Conservation (phyloP, 2,797 vertebrate genomes). For the Pangasius sanitwongsei region DNA sequence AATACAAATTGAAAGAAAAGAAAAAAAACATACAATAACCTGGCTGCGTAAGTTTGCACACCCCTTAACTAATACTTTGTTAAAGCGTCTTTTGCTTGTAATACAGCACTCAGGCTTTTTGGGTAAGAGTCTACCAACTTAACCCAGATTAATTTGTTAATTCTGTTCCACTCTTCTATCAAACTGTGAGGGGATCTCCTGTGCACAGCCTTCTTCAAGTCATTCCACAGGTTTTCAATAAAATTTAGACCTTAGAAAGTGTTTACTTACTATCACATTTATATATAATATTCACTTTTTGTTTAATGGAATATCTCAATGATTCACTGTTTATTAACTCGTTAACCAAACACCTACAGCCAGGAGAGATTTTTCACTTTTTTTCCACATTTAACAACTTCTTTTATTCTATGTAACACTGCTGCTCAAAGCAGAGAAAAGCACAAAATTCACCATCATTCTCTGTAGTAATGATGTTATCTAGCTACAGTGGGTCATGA, state of each 20-base stretch:
- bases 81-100: not conserved
- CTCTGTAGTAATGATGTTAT: not conserved
- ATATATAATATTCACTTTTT: too few species aligned
- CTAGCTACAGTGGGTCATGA: not conserved
- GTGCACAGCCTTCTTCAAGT: not conserved
- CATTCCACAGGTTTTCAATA: not conserved
- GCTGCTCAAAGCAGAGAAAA: not conserved
- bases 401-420: not conserved
- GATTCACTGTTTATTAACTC: not conserved
- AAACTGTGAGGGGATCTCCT: not conserved
- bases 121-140: not conserved
- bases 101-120: not conserved
- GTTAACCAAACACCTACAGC: not conserved
- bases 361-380: not conserved
- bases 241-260: not conserved
- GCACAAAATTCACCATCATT: not conserved
- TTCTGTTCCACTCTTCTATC: not conserved
- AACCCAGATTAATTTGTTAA: not conserved
- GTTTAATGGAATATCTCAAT: too few species aligned
- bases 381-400: not conserved
- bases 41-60: not conserved
- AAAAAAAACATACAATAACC: not conserved
- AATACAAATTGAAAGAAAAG: not conserved
- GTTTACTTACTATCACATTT: too few species aligned
- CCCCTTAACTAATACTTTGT: not conserved